A percentile compares a stretch with the other conserved stretches of the same genome.
These are phyloP conservation scores for Berghia stephanieae DNA, from an alignment of 1,140 invertebrate genomes.

Conservation along the genomic window DNA sequence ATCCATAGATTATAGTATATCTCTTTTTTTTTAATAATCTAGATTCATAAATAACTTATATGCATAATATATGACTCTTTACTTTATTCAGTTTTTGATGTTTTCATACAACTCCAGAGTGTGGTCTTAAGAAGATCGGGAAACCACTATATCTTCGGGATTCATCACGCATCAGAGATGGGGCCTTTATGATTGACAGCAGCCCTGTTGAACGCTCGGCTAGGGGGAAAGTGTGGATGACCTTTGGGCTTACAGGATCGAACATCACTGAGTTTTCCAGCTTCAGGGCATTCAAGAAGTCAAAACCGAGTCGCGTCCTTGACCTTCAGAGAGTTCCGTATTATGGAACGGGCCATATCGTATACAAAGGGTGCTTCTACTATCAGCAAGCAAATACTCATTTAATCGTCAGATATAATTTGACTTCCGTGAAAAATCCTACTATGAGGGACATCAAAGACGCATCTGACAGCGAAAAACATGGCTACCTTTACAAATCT, in stretches of 20 bases:
- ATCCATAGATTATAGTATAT: no score
- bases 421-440: slow-evolving; percentile 63
- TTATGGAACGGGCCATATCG: slow-evolving; percentile 86
- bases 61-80: no score
- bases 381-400: slow-evolving; percentile 75
- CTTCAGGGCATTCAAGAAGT: slow-evolving; percentile 67
- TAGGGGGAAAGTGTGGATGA: slow-evolving; percentile 84
- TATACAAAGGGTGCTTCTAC: slow-evolving; percentile 91
- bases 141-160: slow-evolving; percentile 90
- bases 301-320: slow-evolving; percentile 67
- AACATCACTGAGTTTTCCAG: slow-evolving; percentile 74
- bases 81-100: no score
- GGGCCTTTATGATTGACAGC: slow-evolving; percentile 89
- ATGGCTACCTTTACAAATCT: slow-evolving; percentile 73
- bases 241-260: slow-evolving; percentile 77
- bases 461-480: slow-evolving; percentile 62
- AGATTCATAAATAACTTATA: no score
- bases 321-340: slow-evolving; percentile 68
- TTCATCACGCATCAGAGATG: slow-evolving; percentile 76
- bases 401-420: slow-evolving; percentile 75
- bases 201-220: slow-evolving; percentile 69
- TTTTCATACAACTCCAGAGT: no score
- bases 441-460: slow-evolving; percentile 64
- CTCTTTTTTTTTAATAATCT: no score
- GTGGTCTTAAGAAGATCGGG: slow-evolving; percentile 86